A percentile compares a stretch with the other conserved stretches of the same genome.
Evolutionary conservation across 2,797 vertebrate species (phyloP).

Genomic region (Bucorvus abyssinicus): DNA sequence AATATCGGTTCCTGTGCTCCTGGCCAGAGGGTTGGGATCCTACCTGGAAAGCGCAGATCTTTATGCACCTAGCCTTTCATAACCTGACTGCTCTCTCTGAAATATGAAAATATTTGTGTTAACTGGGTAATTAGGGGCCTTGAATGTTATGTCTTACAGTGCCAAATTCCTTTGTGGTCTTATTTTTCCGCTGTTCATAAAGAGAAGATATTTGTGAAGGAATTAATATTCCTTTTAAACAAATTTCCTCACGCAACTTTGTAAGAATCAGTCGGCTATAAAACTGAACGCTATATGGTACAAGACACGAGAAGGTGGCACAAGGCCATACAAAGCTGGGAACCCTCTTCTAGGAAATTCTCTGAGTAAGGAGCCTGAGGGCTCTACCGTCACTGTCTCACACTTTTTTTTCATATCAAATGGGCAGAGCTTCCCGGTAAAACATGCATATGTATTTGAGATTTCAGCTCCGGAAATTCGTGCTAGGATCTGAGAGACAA

Average conservation of each 20-base stretch:
- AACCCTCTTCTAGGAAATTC: background rate
- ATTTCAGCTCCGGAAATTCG: background rate
- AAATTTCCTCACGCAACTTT: background rate
- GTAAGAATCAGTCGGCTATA: background rate
- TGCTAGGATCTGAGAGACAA: background rate
- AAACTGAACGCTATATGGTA: background rate
- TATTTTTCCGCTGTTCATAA: background rate
- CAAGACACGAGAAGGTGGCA: background rate
- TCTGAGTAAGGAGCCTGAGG: background rate
- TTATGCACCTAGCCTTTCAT: background rate
- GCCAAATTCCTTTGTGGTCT: background rate
- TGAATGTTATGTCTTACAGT: background rate
- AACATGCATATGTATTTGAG: background rate
- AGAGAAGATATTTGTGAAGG: background rate
- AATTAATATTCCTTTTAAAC: background rate
- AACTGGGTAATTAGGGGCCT: background rate
- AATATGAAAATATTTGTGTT: background rate
- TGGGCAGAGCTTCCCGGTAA: background rate
- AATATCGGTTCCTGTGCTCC: background rate
- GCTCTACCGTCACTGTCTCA: background rate
- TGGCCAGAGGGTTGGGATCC: background rate
- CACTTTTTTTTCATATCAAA: background rate
- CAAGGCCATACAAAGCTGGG: fast-evolving
- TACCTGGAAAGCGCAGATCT: background rate
- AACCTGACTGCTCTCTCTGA: background rate